Percentiles rank a stretch among this genome's conserved stretches.
phyloP scores from a whole-genome alignment of 2,797 vertebrate genomes.

The Manis pentadactyla region DNA sequence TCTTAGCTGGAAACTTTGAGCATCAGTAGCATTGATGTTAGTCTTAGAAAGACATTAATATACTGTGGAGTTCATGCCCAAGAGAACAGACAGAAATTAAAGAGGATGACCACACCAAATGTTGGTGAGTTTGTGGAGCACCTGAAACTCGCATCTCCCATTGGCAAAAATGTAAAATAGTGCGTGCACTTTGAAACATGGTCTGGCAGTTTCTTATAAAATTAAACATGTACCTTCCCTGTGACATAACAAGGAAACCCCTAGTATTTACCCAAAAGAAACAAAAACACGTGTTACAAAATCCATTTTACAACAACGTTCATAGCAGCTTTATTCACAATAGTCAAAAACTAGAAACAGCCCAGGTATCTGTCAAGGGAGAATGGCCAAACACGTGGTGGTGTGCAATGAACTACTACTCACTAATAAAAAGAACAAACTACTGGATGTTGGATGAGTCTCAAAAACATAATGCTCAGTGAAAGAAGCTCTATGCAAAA shows the following conservation, averaged over 20 bases:
- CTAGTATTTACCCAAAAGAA: constrained; percentile 3
- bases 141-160: not conserved
- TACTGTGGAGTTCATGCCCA: not conserved
- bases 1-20: not conserved
- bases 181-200: not conserved
- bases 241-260: not conserved
- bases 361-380: not conserved
- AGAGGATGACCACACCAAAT: not conserved
- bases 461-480: not conserved
- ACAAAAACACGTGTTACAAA: not conserved
- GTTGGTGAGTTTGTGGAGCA: not conserved
- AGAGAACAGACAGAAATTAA: not conserved
- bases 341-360: not conserved
- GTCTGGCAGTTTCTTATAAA: not conserved
- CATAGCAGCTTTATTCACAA: not conserved
- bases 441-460: not conserved
- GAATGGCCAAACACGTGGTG: not conserved
- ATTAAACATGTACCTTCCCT: not conserved
- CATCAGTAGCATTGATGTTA: not conserved
- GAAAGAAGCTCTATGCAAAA: not conserved
- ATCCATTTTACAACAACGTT: not conserved
- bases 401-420: not conserved
- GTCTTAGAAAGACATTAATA: not conserved
- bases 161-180: not conserved
- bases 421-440: not conserved